phyloP scores from a whole-genome alignment of 2,113 vertebrate species.

The Hypanus sabinus region DNA sequence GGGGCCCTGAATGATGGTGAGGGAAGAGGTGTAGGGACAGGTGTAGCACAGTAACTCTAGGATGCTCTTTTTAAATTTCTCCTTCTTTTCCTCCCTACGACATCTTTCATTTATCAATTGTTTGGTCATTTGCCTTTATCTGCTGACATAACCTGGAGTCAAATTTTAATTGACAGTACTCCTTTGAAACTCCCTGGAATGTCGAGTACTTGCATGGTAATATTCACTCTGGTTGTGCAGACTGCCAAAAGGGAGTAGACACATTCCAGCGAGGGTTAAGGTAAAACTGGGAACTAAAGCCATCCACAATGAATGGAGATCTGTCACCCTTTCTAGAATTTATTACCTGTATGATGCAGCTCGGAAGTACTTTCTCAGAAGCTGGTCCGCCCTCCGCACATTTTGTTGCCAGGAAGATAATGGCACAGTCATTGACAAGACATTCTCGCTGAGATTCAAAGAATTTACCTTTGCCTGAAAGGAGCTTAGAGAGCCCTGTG shows the following conservation, averaged over 20 bases:
- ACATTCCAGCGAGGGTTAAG: not conserved
- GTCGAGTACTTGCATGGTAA: not conserved
- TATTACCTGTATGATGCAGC: not conserved
- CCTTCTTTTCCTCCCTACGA: not conserved
- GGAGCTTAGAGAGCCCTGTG: not conserved
- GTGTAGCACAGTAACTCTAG: too few relatives aligned
- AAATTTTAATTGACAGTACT: not conserved
- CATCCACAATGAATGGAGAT: not conserved
- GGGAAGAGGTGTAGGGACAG: too few relatives aligned
- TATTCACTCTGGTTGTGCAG: not conserved
- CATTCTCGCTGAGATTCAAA: not conserved
- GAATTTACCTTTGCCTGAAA: slow-evolving; percentile 27
- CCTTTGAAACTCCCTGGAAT: not conserved
- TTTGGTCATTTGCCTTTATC: not conserved
- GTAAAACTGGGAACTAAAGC: not conserved
- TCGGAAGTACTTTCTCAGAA: not conserved
- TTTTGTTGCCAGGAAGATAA: not conserved
- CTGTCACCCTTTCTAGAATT: not conserved
- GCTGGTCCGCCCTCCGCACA: not conserved
- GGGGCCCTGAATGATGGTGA: too few relatives aligned
- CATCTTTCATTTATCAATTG: too few relatives aligned
- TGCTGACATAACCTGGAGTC: not conserved
- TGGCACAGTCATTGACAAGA: not conserved
- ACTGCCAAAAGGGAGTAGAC: not conserved
- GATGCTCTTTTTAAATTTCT: not conserved